Evolutionary conservation across 2,113 vertebrate genomes (phyloP), one percentile per base, ranked within the genome.

Genomic region (Ginglymostoma cirratum): DNA sequence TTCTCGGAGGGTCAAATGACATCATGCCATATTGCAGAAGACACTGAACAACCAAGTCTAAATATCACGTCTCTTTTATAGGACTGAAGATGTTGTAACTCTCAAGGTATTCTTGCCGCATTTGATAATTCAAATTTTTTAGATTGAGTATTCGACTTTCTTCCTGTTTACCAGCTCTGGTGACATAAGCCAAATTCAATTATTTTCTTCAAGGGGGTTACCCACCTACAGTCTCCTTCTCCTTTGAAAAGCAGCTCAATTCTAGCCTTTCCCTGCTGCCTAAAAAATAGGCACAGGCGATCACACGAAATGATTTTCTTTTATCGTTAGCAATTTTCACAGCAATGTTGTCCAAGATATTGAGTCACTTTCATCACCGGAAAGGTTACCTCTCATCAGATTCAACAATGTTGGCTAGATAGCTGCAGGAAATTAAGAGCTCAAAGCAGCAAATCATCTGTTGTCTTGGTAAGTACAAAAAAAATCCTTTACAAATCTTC

Each of bases 61-160:
- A 95, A 95, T 72, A 67, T 95, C 94, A 95, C 14, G 7, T 72
- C 52, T 52, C 45, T 72, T 72, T 69, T 72, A 95, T 95, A 5
- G 45, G 38, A 95, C 69, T 72, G 94, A 72, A 27, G 72, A 34
- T 95, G 94, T 24, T 90, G 30, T 34, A 70, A 52, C 12, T 95
- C 94, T 38, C 61, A 67, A 38, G 61, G 61, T 34, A 67, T 93
- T 93, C 61, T 65, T 66, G 27, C 94, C 76, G 94, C 27, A 15
- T 95, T 45, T 95, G 94, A 95, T 95, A 72, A 95, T 72, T 95
- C 94, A 95, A 72, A 66, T 48, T 72, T 95, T 48, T 95, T 76
- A 48, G 94, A 70, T 72, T 95, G 38, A 95, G 69, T 30, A 52
- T 48, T 95, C 38, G 27, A 23, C 24, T 48, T 95, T 72, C 21